Conservation (phyloP, 2,888 invertebrate species). For the Psylliodes chrysocephalus region DNA sequence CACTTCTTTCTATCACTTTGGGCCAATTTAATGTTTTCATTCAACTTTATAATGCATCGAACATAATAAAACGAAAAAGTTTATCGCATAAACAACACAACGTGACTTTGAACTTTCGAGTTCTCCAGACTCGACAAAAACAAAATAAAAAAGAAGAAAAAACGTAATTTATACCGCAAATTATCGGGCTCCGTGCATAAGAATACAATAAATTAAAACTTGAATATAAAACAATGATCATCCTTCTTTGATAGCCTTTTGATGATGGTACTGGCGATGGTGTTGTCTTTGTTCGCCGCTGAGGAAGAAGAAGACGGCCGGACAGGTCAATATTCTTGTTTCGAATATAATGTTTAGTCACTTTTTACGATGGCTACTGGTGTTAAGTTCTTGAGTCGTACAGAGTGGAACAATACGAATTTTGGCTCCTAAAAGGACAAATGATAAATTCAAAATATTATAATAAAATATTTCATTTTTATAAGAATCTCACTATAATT, state of each 20-base stretch:
- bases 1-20: no score
- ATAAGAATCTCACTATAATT: no score
- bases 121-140: conserved; percentile 29
- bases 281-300: conserved; percentile 21
- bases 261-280: conserved; percentile 35
- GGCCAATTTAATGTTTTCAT: conserved; percentile 23
- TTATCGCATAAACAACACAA: conserved; percentile 25
- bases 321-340: conserved; percentile 42
- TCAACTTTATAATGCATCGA: conserved; percentile 36
- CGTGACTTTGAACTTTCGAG: conserved; percentile 34
- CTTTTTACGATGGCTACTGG: conserved; percentile 40
- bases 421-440: no score
- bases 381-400: conserved; percentile 29
- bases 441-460: no score
- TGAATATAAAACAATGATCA: conserved; percentile 44
- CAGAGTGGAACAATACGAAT: not conserved
- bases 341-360: conserved; percentile 25
- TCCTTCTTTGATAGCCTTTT: conserved; percentile 40
- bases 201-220: conserved; percentile 43
- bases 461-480: no score
- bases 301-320: conserved; percentile 21
- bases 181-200: conserved; percentile 40
- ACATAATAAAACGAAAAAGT: conserved; percentile 22
- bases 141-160: conserved; percentile 31
- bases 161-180: conserved; percentile 37